A percentile compares a stretch with the other conserved stretches of the same genome.
phyloP scores from a whole-genome alignment of 2,797 vertebrate genomes.

The Thripadectes ignobilis region DNA sequence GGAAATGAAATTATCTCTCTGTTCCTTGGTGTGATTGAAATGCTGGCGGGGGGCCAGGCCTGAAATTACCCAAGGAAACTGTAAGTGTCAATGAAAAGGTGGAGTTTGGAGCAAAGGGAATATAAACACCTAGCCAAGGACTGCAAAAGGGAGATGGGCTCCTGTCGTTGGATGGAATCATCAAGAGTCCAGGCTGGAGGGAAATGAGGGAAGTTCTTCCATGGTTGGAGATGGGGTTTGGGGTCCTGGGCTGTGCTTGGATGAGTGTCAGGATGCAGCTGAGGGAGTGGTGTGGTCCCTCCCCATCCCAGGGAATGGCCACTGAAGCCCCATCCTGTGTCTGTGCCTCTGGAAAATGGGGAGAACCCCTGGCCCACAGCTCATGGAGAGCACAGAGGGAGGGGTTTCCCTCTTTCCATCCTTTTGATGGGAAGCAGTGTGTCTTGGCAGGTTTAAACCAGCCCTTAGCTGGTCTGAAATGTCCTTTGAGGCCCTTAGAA shows the following conservation, averaged over 20 bases:
- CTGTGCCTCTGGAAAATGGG: not conserved
- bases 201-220: not conserved
- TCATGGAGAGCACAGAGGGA: fast-evolving
- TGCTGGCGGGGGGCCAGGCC: not conserved
- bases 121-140: fast-evolving
- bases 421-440: not conserved
- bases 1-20: not conserved
- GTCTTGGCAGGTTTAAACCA: not conserved
- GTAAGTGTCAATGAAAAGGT: not conserved
- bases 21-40: not conserved
- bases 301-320: not conserved
- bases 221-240: fast-evolving
- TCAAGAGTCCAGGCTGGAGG: fast-evolving
- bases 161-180: not conserved
- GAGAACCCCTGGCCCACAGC: not conserved
- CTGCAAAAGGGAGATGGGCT: not conserved
- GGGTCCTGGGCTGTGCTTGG: not conserved
- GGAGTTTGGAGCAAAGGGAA: not conserved
- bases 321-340: fast-evolving
- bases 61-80: not conserved
- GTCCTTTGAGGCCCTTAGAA: not conserved
- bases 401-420: not conserved
- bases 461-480: not conserved
- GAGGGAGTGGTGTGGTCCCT: not conserved
- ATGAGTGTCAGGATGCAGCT: not conserved